phyloP scores from a whole-genome alignment of 2,113 vertebrate genomes.

The Dolichallabes microphthalmus region DNA sequence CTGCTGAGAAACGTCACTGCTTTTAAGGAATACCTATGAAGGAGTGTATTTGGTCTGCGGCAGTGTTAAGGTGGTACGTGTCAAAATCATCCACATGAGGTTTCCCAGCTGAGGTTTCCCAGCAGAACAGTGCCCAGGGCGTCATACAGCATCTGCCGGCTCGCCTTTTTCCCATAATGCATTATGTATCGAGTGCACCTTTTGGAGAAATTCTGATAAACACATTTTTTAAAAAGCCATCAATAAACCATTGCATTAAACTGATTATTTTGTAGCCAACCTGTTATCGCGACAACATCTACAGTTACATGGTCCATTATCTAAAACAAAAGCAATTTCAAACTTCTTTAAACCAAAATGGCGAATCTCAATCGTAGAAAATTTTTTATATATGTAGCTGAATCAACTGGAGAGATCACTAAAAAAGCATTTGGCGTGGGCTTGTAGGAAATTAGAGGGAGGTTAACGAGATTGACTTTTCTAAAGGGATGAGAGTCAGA shows the following conservation, averaged over 20 bases:
- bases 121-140: no score
- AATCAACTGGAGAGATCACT: neutral
- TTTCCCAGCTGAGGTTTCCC: no score
- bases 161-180: no score
- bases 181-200: neutral
- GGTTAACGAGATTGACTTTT: slow-evolving; percentile 49
- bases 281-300: neutral
- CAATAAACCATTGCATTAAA: neutral
- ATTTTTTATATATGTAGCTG: neutral
- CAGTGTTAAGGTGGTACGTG: no score
- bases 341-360: no score
- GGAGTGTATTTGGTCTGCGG: no score
- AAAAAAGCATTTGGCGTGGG: neutral
- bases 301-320: neutral
- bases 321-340: neutral
- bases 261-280: neutral
- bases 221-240: neutral
- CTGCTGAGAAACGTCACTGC: no score
- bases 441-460: slow-evolving; percentile 42
- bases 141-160: no score
- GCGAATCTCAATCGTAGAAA: neutral
- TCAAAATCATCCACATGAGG: no score
- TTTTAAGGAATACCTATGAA: no score
- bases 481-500: slow-evolving; percentile 43
- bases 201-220: neutral